phyloP scores from a whole-genome alignment of 2,797 vertebrate genomes.

The Cygnus olor region DNA sequence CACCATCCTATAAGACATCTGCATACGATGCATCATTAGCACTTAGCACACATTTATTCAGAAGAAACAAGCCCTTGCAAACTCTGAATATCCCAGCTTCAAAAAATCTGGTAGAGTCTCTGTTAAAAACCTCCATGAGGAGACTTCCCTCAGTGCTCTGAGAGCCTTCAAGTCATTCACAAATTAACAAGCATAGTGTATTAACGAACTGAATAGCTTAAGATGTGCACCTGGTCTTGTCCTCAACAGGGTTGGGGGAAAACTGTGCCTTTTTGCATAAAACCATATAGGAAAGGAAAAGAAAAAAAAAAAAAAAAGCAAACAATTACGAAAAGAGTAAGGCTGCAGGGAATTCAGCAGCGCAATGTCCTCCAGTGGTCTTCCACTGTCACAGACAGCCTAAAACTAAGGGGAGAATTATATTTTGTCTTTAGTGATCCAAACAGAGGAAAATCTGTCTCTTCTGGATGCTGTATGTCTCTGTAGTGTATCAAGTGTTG shows the following conservation, averaged over 20 bases:
- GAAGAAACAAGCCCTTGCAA: slow-evolving; percentile 32
- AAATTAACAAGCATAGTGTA: slow-evolving; percentile 7
- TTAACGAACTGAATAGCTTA: slow-evolving; percentile 22
- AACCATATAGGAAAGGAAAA: not conserved
- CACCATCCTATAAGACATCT: not conserved
- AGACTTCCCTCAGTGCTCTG: slow-evolving; percentile 21
- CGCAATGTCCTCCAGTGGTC: not conserved
- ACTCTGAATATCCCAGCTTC: slow-evolving; percentile 15
- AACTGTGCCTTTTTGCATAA: not conserved
- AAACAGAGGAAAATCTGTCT: not conserved
- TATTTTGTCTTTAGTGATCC: not conserved
- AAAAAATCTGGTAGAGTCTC: slow-evolving; percentile 16
- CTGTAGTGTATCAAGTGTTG: not conserved
- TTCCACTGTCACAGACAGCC: not conserved
- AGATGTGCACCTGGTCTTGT: not conserved
- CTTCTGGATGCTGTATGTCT: not conserved
- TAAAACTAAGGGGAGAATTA: not conserved
- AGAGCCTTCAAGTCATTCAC: slow-evolving; percentile 32
- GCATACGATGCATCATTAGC: slow-evolving; percentile 5
- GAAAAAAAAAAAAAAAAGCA: not conserved
- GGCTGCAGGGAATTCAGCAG: not conserved
- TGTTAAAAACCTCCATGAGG: slow-evolving; percentile 26
- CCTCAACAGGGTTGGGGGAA: not conserved
- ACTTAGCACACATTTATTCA: slow-evolving; percentile 19
- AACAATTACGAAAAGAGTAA: not conserved